A percentile compares a stretch with the other conserved stretches of the same genome.
Conservation (phyloP, 2,113 vertebrate species). For the Cervus canadensis region DNA sequence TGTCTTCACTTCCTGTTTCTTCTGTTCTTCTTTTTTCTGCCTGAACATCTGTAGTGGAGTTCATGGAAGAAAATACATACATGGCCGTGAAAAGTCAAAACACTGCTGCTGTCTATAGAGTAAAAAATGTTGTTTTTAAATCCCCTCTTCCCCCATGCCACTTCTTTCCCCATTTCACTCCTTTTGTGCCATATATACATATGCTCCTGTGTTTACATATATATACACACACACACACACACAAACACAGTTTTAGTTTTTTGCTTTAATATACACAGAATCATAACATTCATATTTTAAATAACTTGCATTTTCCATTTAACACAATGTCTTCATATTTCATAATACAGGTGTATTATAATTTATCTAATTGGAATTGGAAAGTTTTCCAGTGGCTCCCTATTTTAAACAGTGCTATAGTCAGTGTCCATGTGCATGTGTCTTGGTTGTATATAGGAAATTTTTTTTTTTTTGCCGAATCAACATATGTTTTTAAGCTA, state of each 20-base stretch:
- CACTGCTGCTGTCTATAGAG: not conserved
- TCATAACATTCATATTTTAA: not conserved
- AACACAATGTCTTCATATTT: not conserved
- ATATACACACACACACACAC: not conserved
- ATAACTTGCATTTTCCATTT: not conserved
- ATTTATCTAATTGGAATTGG: not conserved
- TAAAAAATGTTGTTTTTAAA: not conserved
- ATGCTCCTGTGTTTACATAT: not conserved
- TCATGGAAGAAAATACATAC: not conserved
- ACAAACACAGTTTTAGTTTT: not conserved
- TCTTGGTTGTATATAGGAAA: not conserved
- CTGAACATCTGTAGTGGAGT: not conserved
- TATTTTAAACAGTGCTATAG: not conserved
- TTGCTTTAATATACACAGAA: not conserved
- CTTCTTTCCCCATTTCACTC: not conserved
- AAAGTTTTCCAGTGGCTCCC: not conserved
- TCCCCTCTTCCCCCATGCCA: not conserved
- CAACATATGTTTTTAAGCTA: too few species aligned
- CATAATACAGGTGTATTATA: not conserved
- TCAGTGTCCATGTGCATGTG: rapidly evolving
- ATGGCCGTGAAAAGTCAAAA: not conserved
- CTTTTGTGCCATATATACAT: not conserved
- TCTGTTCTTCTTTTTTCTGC: not conserved
- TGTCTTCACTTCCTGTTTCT: not conserved
- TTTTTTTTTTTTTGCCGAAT: too few species aligned